Evolutionary conservation across 2,797 vertebrate species (phyloP), one percentile per base, ranked within the genome.

Genomic region (Podarcis lilfordi): DNA sequence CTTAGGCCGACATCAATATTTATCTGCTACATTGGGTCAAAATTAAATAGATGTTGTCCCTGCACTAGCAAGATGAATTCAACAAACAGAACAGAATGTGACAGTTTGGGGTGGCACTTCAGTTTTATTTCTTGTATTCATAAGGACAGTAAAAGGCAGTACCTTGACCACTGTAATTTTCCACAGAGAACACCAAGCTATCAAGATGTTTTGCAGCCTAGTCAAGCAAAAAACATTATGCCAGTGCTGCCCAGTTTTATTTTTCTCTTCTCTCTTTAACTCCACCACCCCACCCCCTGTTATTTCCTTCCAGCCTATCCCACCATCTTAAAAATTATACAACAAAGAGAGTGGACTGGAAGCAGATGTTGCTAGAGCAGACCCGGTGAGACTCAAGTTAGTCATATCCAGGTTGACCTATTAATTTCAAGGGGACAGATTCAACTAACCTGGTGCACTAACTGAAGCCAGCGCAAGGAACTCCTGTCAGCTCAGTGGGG

Each of bases 1-100:
- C 32, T 59, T 71, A 66, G 82, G 71, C 7, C 8, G 43, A 71
- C 40, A n/a, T 76, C 87, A 91, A 88, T 91, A 91, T 84, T 93
- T 89, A 91, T 29, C 15, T 84, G 43, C 85, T 86, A 45, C 9
- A 15, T 80, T 13, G 86, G 82, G 5, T 74, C 45, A 68, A 80
- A 89, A 86, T 80, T 74, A 72, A 91, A 37, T 37, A 88, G 80
- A 29, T 27, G 21, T 89, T 91, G 82, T n/a, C 86, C 3, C 23
- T 84, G 32, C 74, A 71, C 19, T 86, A 89, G 80, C 37, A 40
- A 55, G 81, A 66, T 86, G 75, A 86, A 55, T 88, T 88, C 64
- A 81, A 85, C 8, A 68, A 74, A 25, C 27, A 61, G 78, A 84
- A 3, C 32, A 82, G n/a, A n/a, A 43, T 50, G 25, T 1, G 4